phyloP scores from a whole-genome alignment of 37 sponge, comb jelly and placozoan genomes.

The Ianthella basta region DNA sequence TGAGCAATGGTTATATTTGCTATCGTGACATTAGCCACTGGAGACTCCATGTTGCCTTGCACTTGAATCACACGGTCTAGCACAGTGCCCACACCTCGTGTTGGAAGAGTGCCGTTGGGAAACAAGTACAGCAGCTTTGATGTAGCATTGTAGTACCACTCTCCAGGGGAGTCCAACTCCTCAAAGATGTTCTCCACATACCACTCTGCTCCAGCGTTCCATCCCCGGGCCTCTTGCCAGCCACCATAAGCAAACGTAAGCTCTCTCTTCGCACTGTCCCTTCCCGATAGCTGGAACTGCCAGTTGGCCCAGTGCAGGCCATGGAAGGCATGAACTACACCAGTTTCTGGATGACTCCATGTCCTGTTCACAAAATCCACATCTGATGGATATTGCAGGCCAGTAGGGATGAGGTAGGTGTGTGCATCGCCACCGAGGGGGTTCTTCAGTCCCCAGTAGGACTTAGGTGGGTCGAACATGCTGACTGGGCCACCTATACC shows the following conservation, averaged over 20 bases:
- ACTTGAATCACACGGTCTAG: conserved; percentile 40
- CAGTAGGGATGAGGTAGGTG: conserved; percentile 35
- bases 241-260: conserved; percentile 64
- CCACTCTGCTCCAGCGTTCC: conserved; percentile 50
- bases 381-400: conserved; percentile 33
- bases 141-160: conserved; percentile 53
- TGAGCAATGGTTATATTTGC: conserved; percentile 45
- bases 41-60: conserved; percentile 27
- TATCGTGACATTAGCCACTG: conserved; percentile 46
- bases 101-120: conserved; percentile 49
- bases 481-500: conserved; percentile 59
- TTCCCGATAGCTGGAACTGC: conserved; percentile 60
- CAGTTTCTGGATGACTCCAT: conserved; percentile 56
- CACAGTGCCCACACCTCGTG: conserved; percentile 22
- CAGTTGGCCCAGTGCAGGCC: conserved; percentile 72
- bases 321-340: conserved; percentile 69
- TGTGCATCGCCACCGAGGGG: conserved; percentile 52
- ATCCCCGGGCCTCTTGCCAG: conserved; percentile 75
- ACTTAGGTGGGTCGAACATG: conserved; percentile 60
- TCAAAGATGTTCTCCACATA: conserved; percentile 64
- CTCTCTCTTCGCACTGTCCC: conserved; percentile 16
- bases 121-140: conserved; percentile 38
- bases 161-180: conserved; percentile 59
- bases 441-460: conserved; percentile 54
- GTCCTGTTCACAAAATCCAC: conserved; percentile 51